Evolutionary conservation across 1,140 invertebrate species (phyloP), one percentile per base, ranked within the genome.

Genomic region (Kradibia gibbosae): DNA sequence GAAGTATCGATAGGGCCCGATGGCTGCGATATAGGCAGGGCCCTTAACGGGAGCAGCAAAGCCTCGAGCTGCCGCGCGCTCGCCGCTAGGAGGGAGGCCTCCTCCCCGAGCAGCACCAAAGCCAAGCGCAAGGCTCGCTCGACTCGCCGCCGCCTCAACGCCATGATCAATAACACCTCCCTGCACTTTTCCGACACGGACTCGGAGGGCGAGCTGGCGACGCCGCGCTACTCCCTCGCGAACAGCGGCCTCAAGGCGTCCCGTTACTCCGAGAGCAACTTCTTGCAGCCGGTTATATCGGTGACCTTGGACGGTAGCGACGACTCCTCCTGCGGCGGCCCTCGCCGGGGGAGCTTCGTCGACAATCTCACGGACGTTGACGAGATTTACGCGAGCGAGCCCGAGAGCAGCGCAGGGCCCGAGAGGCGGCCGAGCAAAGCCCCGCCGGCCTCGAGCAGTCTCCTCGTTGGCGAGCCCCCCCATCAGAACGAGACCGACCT

Each of bases 171-270:
- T 74, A 91, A 91, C 36, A 62, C 89, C 0, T 91, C 91, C 3
- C 72, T 91, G 0, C 90, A 91, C 17, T 91, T 91, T 53, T 91
- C 90, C 15, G 91, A 91, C 34, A 91, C 90, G 0, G 91, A 91
- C 78, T 91, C 90, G 3, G 91, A 91, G 50, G 91, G 90, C n/a
- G 90, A 91, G 57, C 80, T 91, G 0, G 81, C 83, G 0, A 74
- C 84, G 10, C 60, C 81, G 0, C 84, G 85, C 13, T 15, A 70
- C 2, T 62, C 80, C 13, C 72, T 80, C 0, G 74, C 85, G 8
- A 89, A 80, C 45, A 53, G 71, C 2, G 0, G 28, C 57, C n/a
- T 7, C 34, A 17, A 28, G 39, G 22, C 31, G 36, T 8, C 11
- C 11, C 8, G 4, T 0, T 22, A 60, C 55, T 48, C 73, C 0